Conservation (phyloP, 2,888 invertebrate species). For the Xanthorhoe designata region DNA sequence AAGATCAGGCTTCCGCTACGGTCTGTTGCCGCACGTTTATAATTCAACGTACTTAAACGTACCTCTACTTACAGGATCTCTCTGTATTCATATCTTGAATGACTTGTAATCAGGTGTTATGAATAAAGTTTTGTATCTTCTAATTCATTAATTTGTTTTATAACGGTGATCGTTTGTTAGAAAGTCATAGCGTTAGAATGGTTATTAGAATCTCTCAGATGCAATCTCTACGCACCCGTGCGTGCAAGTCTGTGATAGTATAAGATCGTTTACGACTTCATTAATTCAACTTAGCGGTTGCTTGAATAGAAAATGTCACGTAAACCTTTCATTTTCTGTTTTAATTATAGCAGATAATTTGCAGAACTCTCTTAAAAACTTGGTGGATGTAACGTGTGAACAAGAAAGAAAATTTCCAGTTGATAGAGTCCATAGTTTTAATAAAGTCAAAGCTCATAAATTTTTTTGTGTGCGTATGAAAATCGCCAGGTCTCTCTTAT, state of each 20-base stretch:
- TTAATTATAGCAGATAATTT: background rate
- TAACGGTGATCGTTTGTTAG: background rate
- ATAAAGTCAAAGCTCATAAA: background rate
- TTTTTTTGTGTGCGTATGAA: background rate
- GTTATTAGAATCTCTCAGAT: slow-evolving; percentile 72
- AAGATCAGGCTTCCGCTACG: background rate
- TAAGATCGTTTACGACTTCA: slow-evolving; percentile 22
- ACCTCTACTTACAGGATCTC: too few species aligned
- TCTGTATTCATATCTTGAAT: too few species aligned
- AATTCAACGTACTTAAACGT: background rate
- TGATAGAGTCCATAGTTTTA: background rate
- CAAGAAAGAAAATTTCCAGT: background rate
- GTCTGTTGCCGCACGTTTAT: background rate
- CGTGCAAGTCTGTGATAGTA: slow-evolving; percentile 52
- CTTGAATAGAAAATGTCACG: slow-evolving; percentile 27
- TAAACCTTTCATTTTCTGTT: slow-evolving; percentile 16
- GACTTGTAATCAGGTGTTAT: too few species aligned
- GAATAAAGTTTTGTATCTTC: too few species aligned
- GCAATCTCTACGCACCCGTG: slow-evolving; percentile 69
- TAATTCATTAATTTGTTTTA: background rate
- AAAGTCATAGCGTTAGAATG: slow-evolving; percentile 52
- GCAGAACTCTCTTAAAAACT: background rate
- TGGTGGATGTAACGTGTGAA: background rate
- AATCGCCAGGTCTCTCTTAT: too few species aligned
- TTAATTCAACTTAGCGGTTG: slow-evolving; percentile 20